Conservation (phyloP, 2,113 vertebrate species). For the Heptranchias perlo region DNA sequence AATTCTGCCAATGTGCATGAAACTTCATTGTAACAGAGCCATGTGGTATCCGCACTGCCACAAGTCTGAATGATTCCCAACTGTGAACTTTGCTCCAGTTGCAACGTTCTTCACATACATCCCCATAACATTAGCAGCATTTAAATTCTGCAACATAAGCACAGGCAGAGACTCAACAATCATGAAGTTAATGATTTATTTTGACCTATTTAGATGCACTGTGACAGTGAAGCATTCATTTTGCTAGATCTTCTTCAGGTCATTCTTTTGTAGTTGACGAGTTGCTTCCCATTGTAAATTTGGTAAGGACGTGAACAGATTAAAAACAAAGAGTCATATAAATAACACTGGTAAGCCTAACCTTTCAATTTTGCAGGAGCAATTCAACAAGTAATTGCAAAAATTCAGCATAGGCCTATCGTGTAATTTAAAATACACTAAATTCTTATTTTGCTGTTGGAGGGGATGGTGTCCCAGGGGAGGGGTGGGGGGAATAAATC, state of each 20-base stretch:
- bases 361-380: background rate
- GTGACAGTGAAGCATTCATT: background rate
- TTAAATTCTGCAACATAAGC: background rate
- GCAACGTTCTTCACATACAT: conserved; percentile 28
- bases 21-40: conserved; percentile 23
- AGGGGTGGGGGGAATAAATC: background rate
- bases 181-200: background rate
- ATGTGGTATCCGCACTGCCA: conserved; percentile 35
- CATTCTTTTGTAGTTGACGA: background rate
- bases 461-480: background rate
- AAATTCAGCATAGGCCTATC: background rate
- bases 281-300: background rate
- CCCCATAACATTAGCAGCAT: background rate
- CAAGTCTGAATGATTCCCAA: conserved; percentile 46
- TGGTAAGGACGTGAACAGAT: background rate
- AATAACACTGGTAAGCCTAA: background rate
- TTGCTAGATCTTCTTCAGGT: background rate
- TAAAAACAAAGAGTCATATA: background rate
- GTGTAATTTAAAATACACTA: background rate
- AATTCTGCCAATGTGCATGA: conserved; percentile 35
- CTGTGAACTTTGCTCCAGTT: conserved; percentile 45
- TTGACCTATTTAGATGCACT: background rate
- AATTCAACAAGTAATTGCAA: background rate
- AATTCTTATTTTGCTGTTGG: background rate
- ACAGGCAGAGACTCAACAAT: background rate